Percentiles rank a stretch among this genome's conserved stretches.
Conservation (phyloP, 2,113 vertebrate species). For the Mus pahari region DNA sequence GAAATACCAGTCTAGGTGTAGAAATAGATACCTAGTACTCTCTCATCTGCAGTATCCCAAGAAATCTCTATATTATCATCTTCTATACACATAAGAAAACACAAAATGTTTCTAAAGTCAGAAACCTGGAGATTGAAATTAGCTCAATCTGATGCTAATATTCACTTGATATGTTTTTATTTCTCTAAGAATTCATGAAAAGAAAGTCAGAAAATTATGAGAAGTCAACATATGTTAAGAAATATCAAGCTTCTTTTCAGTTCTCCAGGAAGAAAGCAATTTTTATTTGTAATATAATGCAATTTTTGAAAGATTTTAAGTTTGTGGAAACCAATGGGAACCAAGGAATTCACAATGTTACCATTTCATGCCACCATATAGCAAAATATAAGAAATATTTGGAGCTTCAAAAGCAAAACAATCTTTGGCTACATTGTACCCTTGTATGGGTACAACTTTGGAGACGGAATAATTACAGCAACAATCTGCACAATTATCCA, state of each 20-base stretch:
- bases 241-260: background rate
- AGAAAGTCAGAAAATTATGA: background rate
- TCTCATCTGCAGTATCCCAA: no score
- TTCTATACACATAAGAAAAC: background rate
- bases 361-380: background rate
- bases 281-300: background rate
- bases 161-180: background rate
- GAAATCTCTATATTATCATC: background rate
- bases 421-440: background rate
- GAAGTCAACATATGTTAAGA: background rate
- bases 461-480: conserved; percentile 30
- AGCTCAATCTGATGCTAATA: background rate
- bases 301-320: background rate
- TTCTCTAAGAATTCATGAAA: background rate
- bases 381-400: background rate
- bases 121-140: background rate
- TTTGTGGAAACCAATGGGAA: background rate
- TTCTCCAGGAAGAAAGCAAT: background rate
- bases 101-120: background rate
- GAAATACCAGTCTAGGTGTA: fast-evolving
- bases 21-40: background rate
- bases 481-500: conserved; percentile 44
- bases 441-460: background rate
- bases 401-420: background rate
- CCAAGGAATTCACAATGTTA: background rate